Base-by-base conservation (phyloP, 2,888 invertebrate species). In the Lithophane leautieri region DNA sequence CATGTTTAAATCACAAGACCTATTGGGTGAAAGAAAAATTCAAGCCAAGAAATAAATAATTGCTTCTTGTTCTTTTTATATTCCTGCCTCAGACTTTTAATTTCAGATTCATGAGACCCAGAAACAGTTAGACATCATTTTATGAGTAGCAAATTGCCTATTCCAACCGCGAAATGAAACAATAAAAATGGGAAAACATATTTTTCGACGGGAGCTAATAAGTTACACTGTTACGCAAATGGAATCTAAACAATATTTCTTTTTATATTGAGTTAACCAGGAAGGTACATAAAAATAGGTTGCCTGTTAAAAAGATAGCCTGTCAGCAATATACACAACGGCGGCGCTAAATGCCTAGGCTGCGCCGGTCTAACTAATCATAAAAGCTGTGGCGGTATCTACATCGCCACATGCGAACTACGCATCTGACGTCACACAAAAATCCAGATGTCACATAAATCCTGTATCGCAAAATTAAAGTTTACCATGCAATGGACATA, bases 141-240 rank as follows among this genome's bases (percentile, higher is more conserved):
- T 52, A n/a, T 2, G 47, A 76, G 68, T 25, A 44, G 16, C 60
- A 68, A 68, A 77, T 78, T 68, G 22, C 28, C 14, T 60, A 60
- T 78, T 76, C 34, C 50, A 69, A 44, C 60, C 50, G 22, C 50
- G 44, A 44, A 78, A 78, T 78, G 42, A 78, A 78, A 62, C 62
- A 56, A 78, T 42, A 50, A 56, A 50, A 71, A 63, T 34, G 42
- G 22, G 25, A 25, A 74, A n/a, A 50, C 19, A 76, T 58, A 25
- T 34, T 58, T 52, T 66, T 56, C 7, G n/a, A n/a, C 0, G 22
- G 9, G 2, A 22, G 78, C 40, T 50, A 67, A 19, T 66, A 50
- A 4, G 34, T 66, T 28, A 42, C 40, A n/a, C 16, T 7, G 34
- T 76, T 28, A 42, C 40, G 19, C 16, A 14, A 67, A 77, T 52